A percentile compares a stretch with the other conserved stretches of the same genome.
Conservation (phyloP, 1,140 invertebrate genomes). For the Sycophaga agraensis region DNA sequence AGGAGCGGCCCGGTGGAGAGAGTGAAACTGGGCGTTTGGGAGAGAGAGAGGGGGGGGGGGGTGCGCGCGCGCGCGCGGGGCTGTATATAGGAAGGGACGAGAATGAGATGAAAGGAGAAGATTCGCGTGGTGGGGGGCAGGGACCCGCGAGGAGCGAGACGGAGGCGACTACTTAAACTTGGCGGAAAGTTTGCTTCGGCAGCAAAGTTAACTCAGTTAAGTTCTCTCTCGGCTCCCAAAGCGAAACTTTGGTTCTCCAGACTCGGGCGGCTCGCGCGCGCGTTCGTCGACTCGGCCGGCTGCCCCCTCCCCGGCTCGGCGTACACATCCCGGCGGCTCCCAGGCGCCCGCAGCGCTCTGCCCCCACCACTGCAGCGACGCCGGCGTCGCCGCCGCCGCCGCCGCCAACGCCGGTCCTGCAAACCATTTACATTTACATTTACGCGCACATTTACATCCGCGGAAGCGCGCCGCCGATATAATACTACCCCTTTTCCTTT, state of each 20-base stretch:
- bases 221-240: slow-evolving; percentile 48
- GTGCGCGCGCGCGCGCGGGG: slow-evolving; percentile 11
- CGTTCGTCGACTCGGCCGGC: slow-evolving; percentile 15
- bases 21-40: neutral
- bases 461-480: slow-evolving; percentile 9
- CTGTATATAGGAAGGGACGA: slow-evolving; percentile 15
- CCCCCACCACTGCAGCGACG: neutral
- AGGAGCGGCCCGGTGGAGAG: neutral
- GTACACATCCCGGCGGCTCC: slow-evolving; percentile 42
- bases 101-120: slow-evolving; percentile 18
- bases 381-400: slow-evolving; percentile 15
- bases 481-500: neutral
- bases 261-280: slow-evolving; percentile 5
- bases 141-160: slow-evolving; percentile 32
- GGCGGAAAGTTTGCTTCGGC: slow-evolving; percentile 55
- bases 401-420: neutral
- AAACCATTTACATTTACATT: slow-evolving; percentile 26
- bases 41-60: slow-evolving; percentile 3
- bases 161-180: slow-evolving; percentile 56
- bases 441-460: slow-evolving; percentile 8
- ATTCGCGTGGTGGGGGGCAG: slow-evolving; percentile 23
- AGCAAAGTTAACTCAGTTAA: slow-evolving; percentile 60
- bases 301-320: slow-evolving; percentile 28
- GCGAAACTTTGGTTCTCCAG: slow-evolving; percentile 49
- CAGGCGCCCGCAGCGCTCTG: slow-evolving; percentile 10